These are phyloP conservation scores for Trididemnum nubilum DNA, from an alignment of 23 tunicate species.

Conservation along the genomic window DNA sequence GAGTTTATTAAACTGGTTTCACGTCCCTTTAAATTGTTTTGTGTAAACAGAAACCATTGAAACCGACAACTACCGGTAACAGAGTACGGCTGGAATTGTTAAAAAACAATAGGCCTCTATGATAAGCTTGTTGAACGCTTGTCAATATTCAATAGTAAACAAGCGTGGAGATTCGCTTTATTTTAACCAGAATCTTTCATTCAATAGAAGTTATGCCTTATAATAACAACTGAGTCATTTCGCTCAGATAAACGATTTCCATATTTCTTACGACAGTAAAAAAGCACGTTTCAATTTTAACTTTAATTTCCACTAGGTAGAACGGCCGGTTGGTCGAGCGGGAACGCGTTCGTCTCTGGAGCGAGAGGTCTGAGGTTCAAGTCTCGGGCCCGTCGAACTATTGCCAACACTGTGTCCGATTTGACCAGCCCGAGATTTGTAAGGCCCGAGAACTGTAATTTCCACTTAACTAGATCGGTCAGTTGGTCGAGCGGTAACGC, in stretches of 20 bases:
- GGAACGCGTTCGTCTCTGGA: no score
- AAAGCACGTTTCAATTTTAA: no score
- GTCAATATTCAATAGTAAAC: neutral
- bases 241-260: neutral
- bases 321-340: no score
- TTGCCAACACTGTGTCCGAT: no score
- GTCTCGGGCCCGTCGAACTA: no score
- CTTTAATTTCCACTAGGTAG: no score
- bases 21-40: conserved; percentile 53
- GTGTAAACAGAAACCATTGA: conserved; percentile 42
- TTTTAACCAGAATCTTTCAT: neutral
- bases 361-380: no score
- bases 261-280: neutral
- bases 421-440: no score
- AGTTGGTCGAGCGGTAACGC: no score
- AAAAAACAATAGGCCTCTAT: neutral
- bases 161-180: neutral
- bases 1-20: no score
- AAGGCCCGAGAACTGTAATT: no score
- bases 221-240: neutral
- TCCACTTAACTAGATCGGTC: no score
- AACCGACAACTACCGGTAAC: neutral
- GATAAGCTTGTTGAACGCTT: conserved; percentile 23
- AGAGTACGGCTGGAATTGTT: neutral
- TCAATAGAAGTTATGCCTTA: neutral